Conservation (phyloP, 2,113 vertebrate species). For the Progne subis region DNA sequence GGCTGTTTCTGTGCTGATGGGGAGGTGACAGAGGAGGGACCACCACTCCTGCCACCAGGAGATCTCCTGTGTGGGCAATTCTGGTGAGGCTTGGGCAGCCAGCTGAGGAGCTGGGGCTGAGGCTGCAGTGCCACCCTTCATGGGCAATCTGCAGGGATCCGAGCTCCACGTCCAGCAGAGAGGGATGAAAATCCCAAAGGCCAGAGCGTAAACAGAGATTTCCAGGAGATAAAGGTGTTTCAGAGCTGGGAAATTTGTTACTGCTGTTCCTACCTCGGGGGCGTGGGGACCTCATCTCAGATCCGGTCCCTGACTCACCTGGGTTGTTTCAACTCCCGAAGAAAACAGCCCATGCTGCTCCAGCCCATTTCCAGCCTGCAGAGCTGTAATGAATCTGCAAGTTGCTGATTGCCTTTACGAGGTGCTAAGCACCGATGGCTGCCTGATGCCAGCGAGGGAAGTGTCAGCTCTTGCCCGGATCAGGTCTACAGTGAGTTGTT, state of each 20-base stretch:
- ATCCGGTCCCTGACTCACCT: not conserved
- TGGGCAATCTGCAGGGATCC: not conserved
- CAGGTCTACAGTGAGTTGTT: constrained; percentile 35
- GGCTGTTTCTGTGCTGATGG: not conserved
- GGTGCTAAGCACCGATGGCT: not conserved
- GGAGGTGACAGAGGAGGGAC: not conserved
- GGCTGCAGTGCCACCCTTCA: not conserved
- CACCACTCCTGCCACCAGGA: not conserved
- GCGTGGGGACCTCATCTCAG: accelerated
- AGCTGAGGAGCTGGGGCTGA: not conserved
- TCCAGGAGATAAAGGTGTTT: not conserved
- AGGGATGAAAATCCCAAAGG: not conserved
- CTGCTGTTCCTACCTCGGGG: accelerated
- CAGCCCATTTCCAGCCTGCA: not conserved
- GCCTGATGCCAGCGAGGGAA: not conserved
- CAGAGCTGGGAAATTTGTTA: not conserved
- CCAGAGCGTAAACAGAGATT: not conserved
- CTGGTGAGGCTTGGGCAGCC: not conserved
- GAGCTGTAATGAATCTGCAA: not conserved
- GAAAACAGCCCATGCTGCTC: not conserved
- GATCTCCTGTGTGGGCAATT: not conserved
- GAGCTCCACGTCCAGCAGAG: not conserved
- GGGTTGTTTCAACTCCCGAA: not conserved
- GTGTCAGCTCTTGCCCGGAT: not conserved
- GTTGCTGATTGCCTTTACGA: constrained; percentile 33